A percentile compares a stretch with the other conserved stretches of the same genome.
Evolutionary conservation across 2,888 invertebrate species (phyloP).

Genomic region (Leucoptera coffeella): DNA sequence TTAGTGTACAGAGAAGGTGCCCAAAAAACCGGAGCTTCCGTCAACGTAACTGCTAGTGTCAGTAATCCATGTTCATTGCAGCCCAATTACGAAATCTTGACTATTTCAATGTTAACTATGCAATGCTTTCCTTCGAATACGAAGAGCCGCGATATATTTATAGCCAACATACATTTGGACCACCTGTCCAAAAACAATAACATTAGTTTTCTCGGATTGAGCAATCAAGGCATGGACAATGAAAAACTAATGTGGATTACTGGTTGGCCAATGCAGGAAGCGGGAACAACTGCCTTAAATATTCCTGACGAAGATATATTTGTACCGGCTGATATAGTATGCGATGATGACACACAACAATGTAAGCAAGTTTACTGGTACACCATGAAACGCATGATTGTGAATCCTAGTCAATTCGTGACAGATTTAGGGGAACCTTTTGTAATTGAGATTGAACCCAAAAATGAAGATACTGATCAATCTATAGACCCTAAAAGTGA

Average conservation of each 20-base stretch:
- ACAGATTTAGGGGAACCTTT: too few species aligned
- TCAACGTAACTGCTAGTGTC: constrained; percentile 14
- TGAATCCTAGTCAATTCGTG: too few species aligned
- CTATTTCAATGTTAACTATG: constrained; percentile 27
- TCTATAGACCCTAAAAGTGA: too few species aligned
- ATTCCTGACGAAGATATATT: constrained; percentile 22
- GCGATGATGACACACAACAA: too few species aligned
- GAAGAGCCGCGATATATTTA: too few species aligned
- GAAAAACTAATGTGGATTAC: constrained; percentile 19
- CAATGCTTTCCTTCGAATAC: constrained; percentile 31
- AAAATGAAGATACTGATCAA: too few species aligned
- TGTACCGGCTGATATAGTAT: constrained; percentile 19
- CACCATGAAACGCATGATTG: constrained; percentile 27
- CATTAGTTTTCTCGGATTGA: too few species aligned
- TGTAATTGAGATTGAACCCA: too few species aligned
- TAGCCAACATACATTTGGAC: too few species aligned
- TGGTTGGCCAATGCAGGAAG: constrained; percentile 20
- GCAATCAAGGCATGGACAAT: too few species aligned
- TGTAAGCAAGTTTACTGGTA: constrained; percentile 33
- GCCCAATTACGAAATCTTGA: constrained; percentile 10
- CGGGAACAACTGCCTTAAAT: constrained; percentile 15
- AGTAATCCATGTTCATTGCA: constrained; percentile 9
- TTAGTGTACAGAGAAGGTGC: constrained; percentile 17
- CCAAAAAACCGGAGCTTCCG: constrained; percentile 12
- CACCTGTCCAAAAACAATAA: too few species aligned